These are phyloP conservation scores for Peucedramus taeniatus DNA, from an alignment of 2,113 vertebrate species.

Conservation along the genomic window DNA sequence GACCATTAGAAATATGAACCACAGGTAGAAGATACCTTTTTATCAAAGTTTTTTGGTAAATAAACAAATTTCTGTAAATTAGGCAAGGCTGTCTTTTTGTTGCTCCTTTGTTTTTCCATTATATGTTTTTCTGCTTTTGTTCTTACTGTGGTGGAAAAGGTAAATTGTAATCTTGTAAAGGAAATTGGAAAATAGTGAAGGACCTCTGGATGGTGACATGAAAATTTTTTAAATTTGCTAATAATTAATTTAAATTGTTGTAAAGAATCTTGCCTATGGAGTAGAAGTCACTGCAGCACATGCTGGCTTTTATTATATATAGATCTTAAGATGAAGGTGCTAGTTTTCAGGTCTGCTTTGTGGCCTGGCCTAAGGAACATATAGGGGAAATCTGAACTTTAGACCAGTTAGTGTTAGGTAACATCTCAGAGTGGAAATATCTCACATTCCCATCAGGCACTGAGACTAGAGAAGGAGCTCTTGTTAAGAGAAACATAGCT, in stretches of 20 bases:
- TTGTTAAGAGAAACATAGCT: not conserved
- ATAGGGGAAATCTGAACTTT: not conserved
- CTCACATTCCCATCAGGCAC: not conserved
- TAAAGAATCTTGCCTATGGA: not conserved
- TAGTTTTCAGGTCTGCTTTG: not conserved
- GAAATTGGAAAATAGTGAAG: not conserved
- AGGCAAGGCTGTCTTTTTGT: not conserved
- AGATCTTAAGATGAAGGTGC: not conserved
- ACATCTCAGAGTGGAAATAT: not conserved
- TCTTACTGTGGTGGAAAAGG: not conserved
- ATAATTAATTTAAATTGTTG: not conserved
- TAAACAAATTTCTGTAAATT: not conserved
- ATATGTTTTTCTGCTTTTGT: not conserved
- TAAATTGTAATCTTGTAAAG: not conserved
- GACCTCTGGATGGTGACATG: not conserved
- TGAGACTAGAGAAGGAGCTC: not conserved
- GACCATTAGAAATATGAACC: not conserved
- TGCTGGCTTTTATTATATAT: not conserved
- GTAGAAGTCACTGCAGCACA: not conserved
- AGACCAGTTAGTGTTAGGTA: not conserved
- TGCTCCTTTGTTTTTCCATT: not conserved
- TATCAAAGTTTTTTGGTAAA: not conserved
- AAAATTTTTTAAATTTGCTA: not conserved
- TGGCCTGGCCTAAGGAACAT: not conserved
- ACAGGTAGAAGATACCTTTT: not conserved